Evolutionary conservation across 1,140 invertebrate genomes (phyloP).

Genomic region (Leptoteleia sp.): DNA sequence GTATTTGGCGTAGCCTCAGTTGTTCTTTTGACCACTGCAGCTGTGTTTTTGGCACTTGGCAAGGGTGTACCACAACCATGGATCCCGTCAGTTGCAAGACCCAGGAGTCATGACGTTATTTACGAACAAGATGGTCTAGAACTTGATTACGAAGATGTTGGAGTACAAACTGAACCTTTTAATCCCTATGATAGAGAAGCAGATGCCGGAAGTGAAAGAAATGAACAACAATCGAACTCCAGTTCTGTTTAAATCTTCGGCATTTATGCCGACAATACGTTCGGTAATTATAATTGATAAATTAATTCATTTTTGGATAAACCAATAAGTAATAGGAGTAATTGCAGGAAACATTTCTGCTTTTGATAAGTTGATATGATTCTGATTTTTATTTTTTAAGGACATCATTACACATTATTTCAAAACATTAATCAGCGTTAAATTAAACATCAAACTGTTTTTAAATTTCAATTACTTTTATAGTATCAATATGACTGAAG

Average conservation of each 20-base stretch:
- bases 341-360: too few species aligned
- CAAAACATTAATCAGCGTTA: too few species aligned
- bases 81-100: slow-evolving; percentile 79
- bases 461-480: too few species aligned
- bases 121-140: slow-evolving; percentile 78
- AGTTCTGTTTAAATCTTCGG: slow-evolving; percentile 3
- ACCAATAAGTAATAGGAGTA: too few species aligned
- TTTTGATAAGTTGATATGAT: too few species aligned
- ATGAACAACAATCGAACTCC: slow-evolving; percentile 70
- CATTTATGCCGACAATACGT: too few species aligned
- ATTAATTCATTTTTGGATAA: too few species aligned
- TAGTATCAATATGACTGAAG: too few species aligned
- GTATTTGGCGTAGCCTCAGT: slow-evolving; percentile 83
- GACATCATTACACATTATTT: too few species aligned
- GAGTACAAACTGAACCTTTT: slow-evolving; percentile 78
- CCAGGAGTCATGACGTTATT: slow-evolving; percentile 79
- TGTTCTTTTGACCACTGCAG: slow-evolving; percentile 81
- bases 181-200: slow-evolving; percentile 71
- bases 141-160: slow-evolving; percentile 79
- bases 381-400: too few species aligned
- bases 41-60: slow-evolving; percentile 82
- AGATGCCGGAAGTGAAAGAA: slow-evolving; percentile 69
- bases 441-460: too few species aligned
- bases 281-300: too few species aligned
- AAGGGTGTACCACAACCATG: slow-evolving; percentile 83